These are phyloP conservation scores for Neopelma chrysocephalum DNA, from an alignment of 2,797 vertebrate genomes.

Conservation along the genomic window DNA sequence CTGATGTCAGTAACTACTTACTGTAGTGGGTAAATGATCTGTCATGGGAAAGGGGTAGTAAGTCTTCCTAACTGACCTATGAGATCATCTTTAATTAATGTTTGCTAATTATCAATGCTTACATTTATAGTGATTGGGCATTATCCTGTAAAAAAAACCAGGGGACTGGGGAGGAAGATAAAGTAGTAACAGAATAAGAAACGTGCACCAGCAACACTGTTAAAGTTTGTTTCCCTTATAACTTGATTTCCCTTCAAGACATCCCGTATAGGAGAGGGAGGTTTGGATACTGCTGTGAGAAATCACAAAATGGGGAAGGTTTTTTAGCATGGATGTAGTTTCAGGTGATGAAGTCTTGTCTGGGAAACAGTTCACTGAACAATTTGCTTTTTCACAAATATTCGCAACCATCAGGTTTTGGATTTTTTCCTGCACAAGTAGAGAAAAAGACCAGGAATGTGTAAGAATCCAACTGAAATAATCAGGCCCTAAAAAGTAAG, in stretches of 20 bases:
- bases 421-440: not conserved
- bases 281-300: not conserved
- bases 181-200: not conserved
- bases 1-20: not conserved
- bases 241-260: not conserved
- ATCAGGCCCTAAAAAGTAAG: not conserved
- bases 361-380: not conserved
- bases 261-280: not conserved
- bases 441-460: not conserved
- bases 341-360: not conserved
- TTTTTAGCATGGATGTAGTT: not conserved
- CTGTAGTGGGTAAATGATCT: not conserved
- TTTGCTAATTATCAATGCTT: not conserved
- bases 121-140: not conserved
- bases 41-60: not conserved
- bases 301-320: not conserved
- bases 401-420: not conserved
- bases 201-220: not conserved
- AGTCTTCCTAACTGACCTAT: not conserved
- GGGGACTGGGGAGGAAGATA: not conserved
- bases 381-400: not conserved
- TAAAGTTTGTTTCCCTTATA: not conserved
- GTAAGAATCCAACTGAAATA: not conserved
- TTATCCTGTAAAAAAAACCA: not conserved
- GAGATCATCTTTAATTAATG: not conserved